Conservation (phyloP, 1,140 invertebrate species). For the Drosophila seguyi region DNA sequence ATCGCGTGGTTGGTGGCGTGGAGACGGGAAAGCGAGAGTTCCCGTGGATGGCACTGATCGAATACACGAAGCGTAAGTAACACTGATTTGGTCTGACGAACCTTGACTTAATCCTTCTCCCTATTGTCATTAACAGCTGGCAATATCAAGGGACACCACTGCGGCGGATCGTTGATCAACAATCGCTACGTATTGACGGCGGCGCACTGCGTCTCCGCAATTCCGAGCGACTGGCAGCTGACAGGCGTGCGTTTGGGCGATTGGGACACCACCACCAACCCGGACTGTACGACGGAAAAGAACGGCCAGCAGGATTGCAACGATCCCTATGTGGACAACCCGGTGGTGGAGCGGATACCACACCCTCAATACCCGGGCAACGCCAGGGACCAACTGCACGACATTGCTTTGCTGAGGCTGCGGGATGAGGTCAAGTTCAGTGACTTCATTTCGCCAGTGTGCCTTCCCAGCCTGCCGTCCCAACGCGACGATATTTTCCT, state of each 20-base stretch:
- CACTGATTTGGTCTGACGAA: neutral
- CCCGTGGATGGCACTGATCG: slow-evolving; percentile 89
- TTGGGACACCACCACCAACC: slow-evolving; percentile 86
- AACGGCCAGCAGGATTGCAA: slow-evolving; percentile 81
- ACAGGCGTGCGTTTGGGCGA: slow-evolving; percentile 88
- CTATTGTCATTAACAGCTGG: slow-evolving; percentile 40
- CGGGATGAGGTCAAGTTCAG: slow-evolving; percentile 86
- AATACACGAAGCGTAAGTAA: slow-evolving; percentile 75
- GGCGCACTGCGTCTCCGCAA: slow-evolving; percentile 90
- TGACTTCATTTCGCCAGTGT: slow-evolving; percentile 89
- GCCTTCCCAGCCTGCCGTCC: slow-evolving; percentile 87
- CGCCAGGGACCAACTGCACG: slow-evolving; percentile 87
- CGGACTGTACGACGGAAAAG: slow-evolving; percentile 86
- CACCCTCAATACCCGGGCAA: slow-evolving; percentile 88
- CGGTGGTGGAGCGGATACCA: slow-evolving; percentile 87
- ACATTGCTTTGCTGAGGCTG: slow-evolving; percentile 90
- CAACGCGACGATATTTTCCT: slow-evolving; percentile 85
- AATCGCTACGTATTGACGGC: slow-evolving; percentile 88
- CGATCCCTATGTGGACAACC: slow-evolving; percentile 86
- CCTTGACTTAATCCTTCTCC: neutral
- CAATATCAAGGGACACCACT: slow-evolving; percentile 85
- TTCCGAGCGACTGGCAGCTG: slow-evolving; percentile 72
- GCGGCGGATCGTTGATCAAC: slow-evolving; percentile 90
- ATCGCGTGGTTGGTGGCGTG: slow-evolving; percentile 88
- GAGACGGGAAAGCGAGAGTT: slow-evolving; percentile 88